Evolutionary conservation across 1,140 invertebrate species (phyloP).

Genomic region (Zaprionus africanus): DNA sequence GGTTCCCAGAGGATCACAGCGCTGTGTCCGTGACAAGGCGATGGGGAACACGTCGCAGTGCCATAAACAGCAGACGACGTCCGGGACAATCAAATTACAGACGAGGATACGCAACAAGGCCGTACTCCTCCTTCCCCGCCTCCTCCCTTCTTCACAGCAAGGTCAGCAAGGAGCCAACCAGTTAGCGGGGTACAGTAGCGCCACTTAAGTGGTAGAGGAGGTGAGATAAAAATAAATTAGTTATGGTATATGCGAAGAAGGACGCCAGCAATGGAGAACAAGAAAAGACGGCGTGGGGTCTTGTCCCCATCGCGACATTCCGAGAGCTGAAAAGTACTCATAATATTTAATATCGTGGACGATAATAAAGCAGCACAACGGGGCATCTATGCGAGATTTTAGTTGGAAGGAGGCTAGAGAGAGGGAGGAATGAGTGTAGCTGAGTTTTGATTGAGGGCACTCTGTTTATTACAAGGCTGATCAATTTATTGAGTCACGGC

Average conservation of each 20-base stretch:
- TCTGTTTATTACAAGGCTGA: constrained; percentile 9
- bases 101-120: constrained; percentile 7
- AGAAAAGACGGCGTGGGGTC: background rate
- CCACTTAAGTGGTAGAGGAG: background rate
- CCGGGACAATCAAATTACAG: constrained; percentile 42
- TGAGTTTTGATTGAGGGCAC: background rate
- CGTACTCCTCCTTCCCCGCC: background rate
- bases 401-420: too few species aligned
- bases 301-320: background rate
- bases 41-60: constrained; percentile 7
- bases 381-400: background rate
- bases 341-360: constrained; percentile 25
- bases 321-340: constrained; percentile 25
- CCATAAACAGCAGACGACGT: constrained; percentile 28
- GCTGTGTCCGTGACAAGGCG: background rate
- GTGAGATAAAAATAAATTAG: constrained; percentile 55
- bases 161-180: background rate
- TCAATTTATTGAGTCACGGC: constrained; percentile 52
- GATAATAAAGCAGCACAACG: background rate
- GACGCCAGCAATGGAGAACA: background rate
- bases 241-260: constrained; percentile 16
- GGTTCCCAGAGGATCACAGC: constrained; percentile 10
- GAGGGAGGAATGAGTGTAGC: background rate
- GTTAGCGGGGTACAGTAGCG: background rate
- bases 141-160: background rate